These are phyloP conservation scores for Phallusia fumigata DNA, from an alignment of 23 tunicate species.

Conservation along the genomic window DNA sequence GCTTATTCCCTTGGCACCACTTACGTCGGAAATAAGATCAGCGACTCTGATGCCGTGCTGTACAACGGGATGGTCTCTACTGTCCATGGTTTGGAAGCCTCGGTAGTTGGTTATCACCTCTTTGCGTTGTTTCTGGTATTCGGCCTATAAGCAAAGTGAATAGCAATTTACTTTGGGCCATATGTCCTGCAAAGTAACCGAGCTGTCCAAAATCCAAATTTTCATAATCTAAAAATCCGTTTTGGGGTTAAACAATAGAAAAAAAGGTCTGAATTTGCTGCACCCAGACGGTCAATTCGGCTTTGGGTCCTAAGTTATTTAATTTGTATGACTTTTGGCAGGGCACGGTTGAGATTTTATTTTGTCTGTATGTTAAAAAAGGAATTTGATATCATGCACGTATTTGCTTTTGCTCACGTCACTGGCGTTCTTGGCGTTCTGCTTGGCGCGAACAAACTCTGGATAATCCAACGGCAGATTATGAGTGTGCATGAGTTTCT, in stretches of 20 bases:
- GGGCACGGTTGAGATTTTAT: background rate
- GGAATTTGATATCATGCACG: no score
- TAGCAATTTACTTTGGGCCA: no score
- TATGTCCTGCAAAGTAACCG: no score
- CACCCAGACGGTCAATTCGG: no score
- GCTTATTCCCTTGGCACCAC: constrained; percentile 18
- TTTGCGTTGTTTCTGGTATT: constrained; percentile 72
- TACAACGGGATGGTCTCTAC: constrained; percentile 94
- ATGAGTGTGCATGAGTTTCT: constrained; percentile 72
- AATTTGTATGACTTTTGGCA: background rate
- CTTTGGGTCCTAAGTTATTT: no score
- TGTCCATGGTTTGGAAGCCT: constrained; percentile 99
- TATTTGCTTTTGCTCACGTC: constrained; percentile 51
- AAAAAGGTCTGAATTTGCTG: no score
- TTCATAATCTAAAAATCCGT: no score
- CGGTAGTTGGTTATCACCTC: constrained; percentile 75
- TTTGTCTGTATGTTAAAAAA: background rate
- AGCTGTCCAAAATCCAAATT: no score
- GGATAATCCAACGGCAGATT: constrained; percentile 84
- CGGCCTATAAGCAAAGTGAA: constrained; percentile 23
- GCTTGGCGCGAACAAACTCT: constrained; percentile 72
- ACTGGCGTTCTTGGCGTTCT: constrained; percentile 88
- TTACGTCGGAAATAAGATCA: constrained; percentile 86
- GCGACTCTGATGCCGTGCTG: constrained; percentile 88
- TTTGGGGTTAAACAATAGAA: no score